phyloP scores from a whole-genome alignment of 2,797 vertebrate genomes.

The Naso thynnoides region DNA sequence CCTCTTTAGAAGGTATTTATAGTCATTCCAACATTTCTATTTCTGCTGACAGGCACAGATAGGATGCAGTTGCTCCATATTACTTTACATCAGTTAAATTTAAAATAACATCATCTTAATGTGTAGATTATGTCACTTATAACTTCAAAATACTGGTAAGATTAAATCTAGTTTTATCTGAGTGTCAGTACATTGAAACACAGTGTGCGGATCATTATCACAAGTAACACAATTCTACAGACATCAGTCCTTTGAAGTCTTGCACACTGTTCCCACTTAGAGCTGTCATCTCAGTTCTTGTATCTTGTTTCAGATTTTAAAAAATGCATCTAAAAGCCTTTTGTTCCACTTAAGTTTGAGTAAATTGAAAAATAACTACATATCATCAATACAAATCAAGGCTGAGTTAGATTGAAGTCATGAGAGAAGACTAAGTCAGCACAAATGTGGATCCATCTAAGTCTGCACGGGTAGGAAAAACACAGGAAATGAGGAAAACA shows the following conservation, averaged over 20 bases:
- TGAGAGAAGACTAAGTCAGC: conserved; percentile 17
- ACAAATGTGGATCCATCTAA: not conserved
- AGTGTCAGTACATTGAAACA: not conserved
- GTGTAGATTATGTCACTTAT: not conserved
- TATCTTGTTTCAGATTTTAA: not conserved
- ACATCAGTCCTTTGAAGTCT: not conserved
- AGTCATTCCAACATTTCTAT: not conserved
- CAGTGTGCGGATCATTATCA: not conserved
- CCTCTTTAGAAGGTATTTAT: conserved; percentile 8
- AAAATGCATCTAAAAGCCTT: not conserved
- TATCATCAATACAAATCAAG: conserved; percentile 4
- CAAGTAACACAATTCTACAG: no score
- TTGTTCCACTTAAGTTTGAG: not conserved
- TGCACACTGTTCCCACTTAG: not conserved
- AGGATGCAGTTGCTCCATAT: not conserved
- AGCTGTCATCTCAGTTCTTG: not conserved
- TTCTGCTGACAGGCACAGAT: not conserved
- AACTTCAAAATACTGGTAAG: not conserved
- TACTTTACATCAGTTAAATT: not conserved
- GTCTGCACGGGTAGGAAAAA: not conserved
- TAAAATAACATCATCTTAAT: not conserved
- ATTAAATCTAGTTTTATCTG: not conserved
- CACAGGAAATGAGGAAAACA: not conserved
- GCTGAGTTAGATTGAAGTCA: conserved; percentile 1
- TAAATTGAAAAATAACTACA: conserved; percentile 1